These are phyloP conservation scores for Elysia chlorotica DNA, from an alignment of 1,140 invertebrate genomes.

Conservation along the genomic window DNA sequence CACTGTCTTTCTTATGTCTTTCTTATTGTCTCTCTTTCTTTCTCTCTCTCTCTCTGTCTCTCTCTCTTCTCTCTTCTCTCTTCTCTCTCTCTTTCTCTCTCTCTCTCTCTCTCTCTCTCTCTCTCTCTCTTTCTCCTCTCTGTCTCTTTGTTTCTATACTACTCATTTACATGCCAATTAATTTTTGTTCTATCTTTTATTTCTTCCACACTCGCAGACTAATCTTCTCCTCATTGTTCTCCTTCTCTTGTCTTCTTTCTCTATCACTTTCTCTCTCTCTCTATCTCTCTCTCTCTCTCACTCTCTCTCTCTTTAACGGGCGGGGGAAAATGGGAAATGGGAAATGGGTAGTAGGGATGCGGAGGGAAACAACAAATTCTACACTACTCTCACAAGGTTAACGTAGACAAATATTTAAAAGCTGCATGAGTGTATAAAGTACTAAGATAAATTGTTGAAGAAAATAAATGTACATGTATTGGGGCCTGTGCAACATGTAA, in stretches of 20 bases:
- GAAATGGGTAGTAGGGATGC: too few species aligned
- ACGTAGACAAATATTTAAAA: too few species aligned
- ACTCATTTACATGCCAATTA: neutral
- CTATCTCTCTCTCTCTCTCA: constrained; percentile 1
- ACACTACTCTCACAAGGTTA: too few species aligned
- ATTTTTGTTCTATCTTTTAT: neutral
- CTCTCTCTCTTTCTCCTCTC: neutral
- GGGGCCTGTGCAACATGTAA: too few species aligned
- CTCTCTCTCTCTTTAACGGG: too few species aligned
- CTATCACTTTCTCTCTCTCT: neutral
- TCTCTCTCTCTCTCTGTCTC: neutral
- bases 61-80: neutral
- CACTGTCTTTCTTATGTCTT: neutral
- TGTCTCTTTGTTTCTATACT: neutral
- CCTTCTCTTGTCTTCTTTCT: neutral
- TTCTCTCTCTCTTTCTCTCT: neutral
- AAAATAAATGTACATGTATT: too few species aligned
- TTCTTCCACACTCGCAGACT: neutral
- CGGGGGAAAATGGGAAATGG: too few species aligned
- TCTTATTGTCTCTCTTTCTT: constrained; percentile 6
- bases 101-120: constrained; percentile 1
- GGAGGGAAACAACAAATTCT: too few species aligned
- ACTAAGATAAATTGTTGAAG: too few species aligned
- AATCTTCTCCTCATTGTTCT: neutral
- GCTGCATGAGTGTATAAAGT: too few species aligned